Conservation (phyloP, 2,113 vertebrate genomes). For the Struthidea cinerea region DNA sequence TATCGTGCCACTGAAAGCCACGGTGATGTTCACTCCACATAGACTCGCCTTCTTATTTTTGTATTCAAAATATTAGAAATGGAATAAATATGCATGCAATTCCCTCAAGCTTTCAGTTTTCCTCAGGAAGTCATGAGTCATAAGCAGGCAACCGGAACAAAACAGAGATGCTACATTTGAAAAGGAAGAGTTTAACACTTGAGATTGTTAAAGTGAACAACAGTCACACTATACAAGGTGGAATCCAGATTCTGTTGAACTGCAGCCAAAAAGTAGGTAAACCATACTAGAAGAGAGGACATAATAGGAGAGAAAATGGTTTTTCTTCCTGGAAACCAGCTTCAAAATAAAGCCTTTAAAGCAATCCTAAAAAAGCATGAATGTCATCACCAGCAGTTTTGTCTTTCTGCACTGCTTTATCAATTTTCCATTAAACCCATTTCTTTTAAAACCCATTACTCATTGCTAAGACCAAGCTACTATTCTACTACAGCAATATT, state of each 20-base stretch:
- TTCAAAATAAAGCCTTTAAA: background rate
- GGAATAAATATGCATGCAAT: background rate
- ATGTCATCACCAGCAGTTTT: background rate
- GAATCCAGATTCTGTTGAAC: background rate
- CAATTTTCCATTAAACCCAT: slow-evolving; percentile 31
- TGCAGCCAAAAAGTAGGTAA: background rate
- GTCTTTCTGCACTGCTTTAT: background rate
- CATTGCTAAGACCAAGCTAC: background rate
- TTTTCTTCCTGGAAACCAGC: background rate
- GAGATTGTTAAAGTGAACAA: background rate
- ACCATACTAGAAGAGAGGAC: background rate
- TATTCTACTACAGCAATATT: slow-evolving; percentile 24
- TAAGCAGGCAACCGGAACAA: background rate
- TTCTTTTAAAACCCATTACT: slow-evolving; percentile 34
- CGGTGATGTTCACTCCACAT: background rate
- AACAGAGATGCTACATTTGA: background rate
- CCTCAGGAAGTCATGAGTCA: background rate
- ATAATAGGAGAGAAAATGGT: background rate
- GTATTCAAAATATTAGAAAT: background rate
- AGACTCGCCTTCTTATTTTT: background rate
- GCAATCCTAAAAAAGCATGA: background rate
- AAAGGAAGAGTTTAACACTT: background rate
- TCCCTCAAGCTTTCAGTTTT: background rate
- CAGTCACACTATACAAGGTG: background rate
- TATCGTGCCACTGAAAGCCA: background rate